Percentiles rank a stretch among this genome's conserved stretches.
phyloP scores from a whole-genome alignment of 2,888 invertebrate genomes.

The Caradrina clavipalpis region DNA sequence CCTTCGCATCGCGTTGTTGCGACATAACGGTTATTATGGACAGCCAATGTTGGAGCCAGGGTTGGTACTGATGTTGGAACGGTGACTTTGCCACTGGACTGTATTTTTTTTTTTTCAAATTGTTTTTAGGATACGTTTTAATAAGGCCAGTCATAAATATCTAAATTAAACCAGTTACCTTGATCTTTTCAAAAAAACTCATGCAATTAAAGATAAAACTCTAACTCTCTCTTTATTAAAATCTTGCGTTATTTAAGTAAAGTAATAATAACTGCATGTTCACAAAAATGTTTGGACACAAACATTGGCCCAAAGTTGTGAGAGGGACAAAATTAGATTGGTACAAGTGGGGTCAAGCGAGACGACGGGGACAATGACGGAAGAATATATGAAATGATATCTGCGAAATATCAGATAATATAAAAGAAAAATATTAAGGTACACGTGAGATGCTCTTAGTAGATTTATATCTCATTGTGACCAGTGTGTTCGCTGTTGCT shows the following conservation, averaged over 20 bases:
- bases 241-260: neutral
- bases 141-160: too few relatives aligned
- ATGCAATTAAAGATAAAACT: too few relatives aligned
- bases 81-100: too few relatives aligned
- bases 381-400: slow-evolving; percentile 81
- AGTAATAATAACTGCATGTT: slow-evolving; percentile 1
- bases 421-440: slow-evolving; percentile 61
- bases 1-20: slow-evolving; percentile 73
- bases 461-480: slow-evolving; percentile 39
- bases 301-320: slow-evolving; percentile 69
- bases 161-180: too few relatives aligned
- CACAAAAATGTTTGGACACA: slow-evolving; percentile 43
- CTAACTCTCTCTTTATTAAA: too few relatives aligned
- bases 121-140: too few relatives aligned
- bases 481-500: neutral
- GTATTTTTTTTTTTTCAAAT: too few relatives aligned
- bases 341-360: slow-evolving; percentile 86
- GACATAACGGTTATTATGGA: slow-evolving; percentile 67
- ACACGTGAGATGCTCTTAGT: slow-evolving; percentile 52
- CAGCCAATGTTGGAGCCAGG: slow-evolving; percentile 71
- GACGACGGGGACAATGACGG: slow-evolving; percentile 80
- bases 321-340: slow-evolving; percentile 84
- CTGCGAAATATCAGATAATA: slow-evolving; percentile 65
- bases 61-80: slow-evolving; percentile 55
- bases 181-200: too few relatives aligned